A percentile compares a stretch with the other conserved stretches of the same genome.
phyloP scores from a whole-genome alignment of 2,888 invertebrate genomes.

The Heliconius erato region DNA sequence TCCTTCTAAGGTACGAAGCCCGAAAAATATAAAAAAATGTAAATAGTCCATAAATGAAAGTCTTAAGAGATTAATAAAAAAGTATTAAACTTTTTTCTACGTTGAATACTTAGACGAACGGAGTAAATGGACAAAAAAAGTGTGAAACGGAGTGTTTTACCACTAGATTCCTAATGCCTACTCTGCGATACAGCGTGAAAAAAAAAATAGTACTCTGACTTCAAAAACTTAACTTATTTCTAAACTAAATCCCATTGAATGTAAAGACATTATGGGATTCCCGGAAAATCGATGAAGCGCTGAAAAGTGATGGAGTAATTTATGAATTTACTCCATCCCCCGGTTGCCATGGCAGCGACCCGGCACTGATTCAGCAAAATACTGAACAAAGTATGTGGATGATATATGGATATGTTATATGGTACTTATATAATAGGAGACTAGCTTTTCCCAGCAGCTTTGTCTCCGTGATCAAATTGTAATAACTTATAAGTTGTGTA shows the following conservation, averaged over 20 bases:
- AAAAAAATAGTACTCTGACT: too few relatives aligned
- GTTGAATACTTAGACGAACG: too few relatives aligned
- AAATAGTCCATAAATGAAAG: too few relatives aligned
- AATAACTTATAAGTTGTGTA: neutral
- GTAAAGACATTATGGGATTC: conserved; percentile 4
- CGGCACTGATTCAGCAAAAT: conserved; percentile 45
- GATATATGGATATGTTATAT: neutral
- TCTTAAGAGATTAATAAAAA: too few relatives aligned
- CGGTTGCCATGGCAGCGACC: conserved; percentile 45
- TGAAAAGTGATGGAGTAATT: conserved; percentile 48
- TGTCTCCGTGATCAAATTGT: neutral
- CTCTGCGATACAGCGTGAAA: neutral
- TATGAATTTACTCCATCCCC: conserved; percentile 45
- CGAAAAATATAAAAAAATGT: too few relatives aligned
- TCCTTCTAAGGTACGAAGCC: too few relatives aligned
- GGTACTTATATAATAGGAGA: neutral
- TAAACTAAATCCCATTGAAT: conserved; percentile 4
- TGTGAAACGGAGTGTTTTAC: neutral
- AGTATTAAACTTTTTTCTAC: too few relatives aligned
- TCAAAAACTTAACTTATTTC: neutral
- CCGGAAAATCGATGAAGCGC: conserved; percentile 28
- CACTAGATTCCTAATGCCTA: neutral
- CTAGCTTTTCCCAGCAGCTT: neutral
- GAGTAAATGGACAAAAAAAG: neutral
- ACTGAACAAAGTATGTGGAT: conserved; percentile 18